Evolutionary conservation across 2,113 vertebrate genomes (phyloP).

Genomic region (Microcebus murinus): DNA sequence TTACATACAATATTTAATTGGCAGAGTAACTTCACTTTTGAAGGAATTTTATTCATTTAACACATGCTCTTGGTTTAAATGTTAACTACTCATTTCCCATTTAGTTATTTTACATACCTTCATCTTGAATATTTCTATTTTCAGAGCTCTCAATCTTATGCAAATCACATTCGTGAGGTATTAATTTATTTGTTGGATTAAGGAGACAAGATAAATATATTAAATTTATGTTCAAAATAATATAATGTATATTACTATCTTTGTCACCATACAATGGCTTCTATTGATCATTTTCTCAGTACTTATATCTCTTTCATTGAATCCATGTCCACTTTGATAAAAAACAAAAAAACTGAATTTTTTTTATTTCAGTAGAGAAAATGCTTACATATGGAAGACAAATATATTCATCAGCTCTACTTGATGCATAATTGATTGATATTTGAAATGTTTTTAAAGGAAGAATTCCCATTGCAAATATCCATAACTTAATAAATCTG

Average conservation of each 20-base stretch:
- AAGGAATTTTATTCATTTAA: conserved; percentile 24
- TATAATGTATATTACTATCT: not conserved
- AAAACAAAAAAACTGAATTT: not conserved
- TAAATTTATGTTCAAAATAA: conserved; percentile 29
- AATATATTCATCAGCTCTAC: not conserved
- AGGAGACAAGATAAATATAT: not conserved
- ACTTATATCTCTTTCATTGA: not conserved
- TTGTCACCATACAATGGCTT: not conserved
- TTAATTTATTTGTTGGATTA: not conserved
- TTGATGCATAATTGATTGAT: not conserved
- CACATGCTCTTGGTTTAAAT: not conserved
- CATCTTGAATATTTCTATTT: conserved; percentile 12
- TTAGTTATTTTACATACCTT: not conserved
- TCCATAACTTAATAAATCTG: not conserved
- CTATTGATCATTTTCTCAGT: not conserved
- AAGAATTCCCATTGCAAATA: not conserved
- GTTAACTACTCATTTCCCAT: not conserved
- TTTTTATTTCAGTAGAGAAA: not conserved
- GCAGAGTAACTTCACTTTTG: not conserved
- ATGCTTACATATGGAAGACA: not conserved
- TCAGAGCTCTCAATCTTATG: not conserved
- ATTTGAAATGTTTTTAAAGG: not conserved
- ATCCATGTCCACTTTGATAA: not conserved
- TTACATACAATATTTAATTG: not conserved
- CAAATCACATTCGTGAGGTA: not conserved